A percentile compares a stretch with the other conserved stretches of the same genome.
These are phyloP conservation scores for Neelides folsomi DNA, from an alignment of 2,888 invertebrate species.

Conservation along the genomic window DNA sequence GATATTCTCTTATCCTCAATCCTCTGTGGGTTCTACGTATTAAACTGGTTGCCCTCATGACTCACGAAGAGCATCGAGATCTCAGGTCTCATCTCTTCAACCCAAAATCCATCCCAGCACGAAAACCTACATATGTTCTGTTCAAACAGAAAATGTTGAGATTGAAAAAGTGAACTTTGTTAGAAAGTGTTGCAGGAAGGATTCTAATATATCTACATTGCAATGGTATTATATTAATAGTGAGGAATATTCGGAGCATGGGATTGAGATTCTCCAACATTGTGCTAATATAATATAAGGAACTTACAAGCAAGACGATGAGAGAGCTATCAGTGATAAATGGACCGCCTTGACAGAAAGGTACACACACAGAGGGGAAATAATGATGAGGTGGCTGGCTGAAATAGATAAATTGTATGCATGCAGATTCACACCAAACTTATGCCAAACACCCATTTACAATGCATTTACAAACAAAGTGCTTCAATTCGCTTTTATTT, in stretches of 20 bases:
- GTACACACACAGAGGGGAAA: conserved; percentile 14
- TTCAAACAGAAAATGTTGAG: too few species aligned
- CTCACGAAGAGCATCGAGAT: background rate
- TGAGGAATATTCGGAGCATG: too few species aligned
- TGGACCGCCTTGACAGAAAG: conserved; percentile 13
- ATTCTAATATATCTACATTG: too few species aligned
- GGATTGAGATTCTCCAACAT: too few species aligned
- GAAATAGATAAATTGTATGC: conserved; percentile 10
- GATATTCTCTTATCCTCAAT: background rate
- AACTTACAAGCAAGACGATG: background rate
- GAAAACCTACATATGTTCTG: too few species aligned
- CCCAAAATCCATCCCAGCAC: too few species aligned
- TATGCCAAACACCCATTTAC: background rate
- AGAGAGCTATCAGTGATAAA: conserved; percentile 14
- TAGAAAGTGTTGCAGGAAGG: too few species aligned
- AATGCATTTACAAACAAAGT: background rate
- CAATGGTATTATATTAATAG: too few species aligned
- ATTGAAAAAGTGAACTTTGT: too few species aligned
- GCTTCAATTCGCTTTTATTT: too few species aligned
- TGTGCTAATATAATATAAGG: too few species aligned
- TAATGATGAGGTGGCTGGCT: conserved; percentile 11
- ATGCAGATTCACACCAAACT: background rate
- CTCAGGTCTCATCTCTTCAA: background rate
- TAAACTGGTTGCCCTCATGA: background rate
- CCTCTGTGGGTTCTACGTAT: background rate